Conservation (phyloP, 1,140 invertebrate genomes). For the Gerris buenoi region DNA sequence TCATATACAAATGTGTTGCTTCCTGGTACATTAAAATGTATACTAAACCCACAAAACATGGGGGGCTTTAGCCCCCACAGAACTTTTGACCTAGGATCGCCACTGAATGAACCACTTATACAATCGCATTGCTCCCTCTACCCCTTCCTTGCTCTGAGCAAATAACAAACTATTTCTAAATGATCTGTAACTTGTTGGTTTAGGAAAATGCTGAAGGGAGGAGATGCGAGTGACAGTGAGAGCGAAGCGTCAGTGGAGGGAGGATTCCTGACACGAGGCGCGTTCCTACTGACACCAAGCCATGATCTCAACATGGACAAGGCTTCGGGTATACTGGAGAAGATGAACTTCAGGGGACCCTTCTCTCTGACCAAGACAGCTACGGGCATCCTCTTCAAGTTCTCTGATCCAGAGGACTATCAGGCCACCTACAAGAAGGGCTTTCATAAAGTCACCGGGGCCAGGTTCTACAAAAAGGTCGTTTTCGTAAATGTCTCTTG, state of each 20-base stretch:
- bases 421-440: conserved; percentile 70
- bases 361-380: conserved; percentile 71
- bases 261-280: conserved; percentile 38
- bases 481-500: conserved; percentile 14
- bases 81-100: too few relatives aligned
- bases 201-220: conserved; percentile 2
- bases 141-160: too few relatives aligned
- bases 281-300: conserved; percentile 67
- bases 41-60: too few relatives aligned
- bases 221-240: conserved; percentile 21
- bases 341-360: conserved; percentile 68
- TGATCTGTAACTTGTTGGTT: too few relatives aligned
- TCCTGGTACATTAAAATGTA: too few relatives aligned
- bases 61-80: too few relatives aligned
- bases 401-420: conserved; percentile 67
- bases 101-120: too few relatives aligned
- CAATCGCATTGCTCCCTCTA: too few relatives aligned
- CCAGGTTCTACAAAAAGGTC: conserved; percentile 61
- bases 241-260: conserved; percentile 22
- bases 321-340: conserved; percentile 68
- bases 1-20: too few relatives aligned
- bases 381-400: conserved; percentile 73
- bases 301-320: conserved; percentile 69
- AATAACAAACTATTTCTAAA: too few relatives aligned
- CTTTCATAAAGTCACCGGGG: conserved; percentile 66